Evolutionary conservation across 2,888 invertebrate species (phyloP).

Genomic region (Latheticus oryzae): DNA sequence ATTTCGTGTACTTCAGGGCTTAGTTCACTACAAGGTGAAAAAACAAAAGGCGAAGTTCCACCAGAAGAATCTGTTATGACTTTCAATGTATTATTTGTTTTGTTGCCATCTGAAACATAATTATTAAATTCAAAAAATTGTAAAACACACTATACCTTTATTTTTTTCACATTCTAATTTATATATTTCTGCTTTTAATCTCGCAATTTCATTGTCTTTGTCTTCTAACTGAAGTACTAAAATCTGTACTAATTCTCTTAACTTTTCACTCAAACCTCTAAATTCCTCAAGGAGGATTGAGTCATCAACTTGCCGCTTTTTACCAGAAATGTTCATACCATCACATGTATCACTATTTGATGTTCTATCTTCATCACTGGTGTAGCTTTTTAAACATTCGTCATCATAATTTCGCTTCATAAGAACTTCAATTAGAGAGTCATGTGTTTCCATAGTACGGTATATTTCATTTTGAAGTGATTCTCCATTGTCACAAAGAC

Average conservation of each 20-base stretch:
- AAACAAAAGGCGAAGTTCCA: constrained; percentile 64
- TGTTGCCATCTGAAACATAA: constrained; percentile 53
- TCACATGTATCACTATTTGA: constrained; percentile 52
- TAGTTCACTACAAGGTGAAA: constrained; percentile 63
- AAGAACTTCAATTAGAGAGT: constrained; percentile 67
- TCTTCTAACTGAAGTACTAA: constrained; percentile 74
- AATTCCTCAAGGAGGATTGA: constrained; percentile 75
- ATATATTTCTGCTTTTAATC: constrained; percentile 70
- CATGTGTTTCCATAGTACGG: constrained; percentile 76
- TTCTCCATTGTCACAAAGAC: constrained; percentile 64
- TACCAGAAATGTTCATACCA: constrained; percentile 47
- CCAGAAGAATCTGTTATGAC: constrained; percentile 63
- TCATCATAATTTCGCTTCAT: constrained; percentile 42
- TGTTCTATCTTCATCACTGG: constrained; percentile 51
- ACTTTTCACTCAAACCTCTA: constrained; percentile 73
- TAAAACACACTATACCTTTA: constrained; percentile 51
- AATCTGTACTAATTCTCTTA: constrained; percentile 71
- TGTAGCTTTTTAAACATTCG: constrained; percentile 13
- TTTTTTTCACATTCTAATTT: constrained; percentile 70
- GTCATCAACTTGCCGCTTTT: constrained; percentile 72
- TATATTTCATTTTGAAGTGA: constrained; percentile 72
- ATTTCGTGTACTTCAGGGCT: constrained; percentile 60
- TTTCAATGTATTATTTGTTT: constrained; percentile 57
- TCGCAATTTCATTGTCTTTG: constrained; percentile 73
- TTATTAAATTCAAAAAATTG: constrained; percentile 1